A percentile compares a stretch with the other conserved stretches of the same genome.
Evolutionary conservation across 2,888 invertebrate genomes (phyloP).

Genomic region (Malachius bipustulatus): DNA sequence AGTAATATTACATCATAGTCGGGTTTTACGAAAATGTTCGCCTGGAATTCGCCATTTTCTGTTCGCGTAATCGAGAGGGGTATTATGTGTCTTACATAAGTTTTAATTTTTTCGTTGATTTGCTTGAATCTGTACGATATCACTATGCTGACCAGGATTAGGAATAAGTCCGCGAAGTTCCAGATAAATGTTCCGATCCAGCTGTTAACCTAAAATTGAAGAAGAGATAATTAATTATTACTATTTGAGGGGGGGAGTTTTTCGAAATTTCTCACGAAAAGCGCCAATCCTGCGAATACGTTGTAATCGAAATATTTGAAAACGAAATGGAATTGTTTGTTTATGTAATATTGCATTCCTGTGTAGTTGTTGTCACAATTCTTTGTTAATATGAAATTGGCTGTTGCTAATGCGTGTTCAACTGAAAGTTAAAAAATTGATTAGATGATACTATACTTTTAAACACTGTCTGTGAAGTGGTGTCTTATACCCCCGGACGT

Average conservation of each 20-base stretch:
- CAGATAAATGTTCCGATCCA: background rate
- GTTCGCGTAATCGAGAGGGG: too few relatives aligned
- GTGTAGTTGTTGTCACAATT: background rate
- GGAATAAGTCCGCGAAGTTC: conserved; percentile 1
- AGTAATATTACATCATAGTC: too few relatives aligned
- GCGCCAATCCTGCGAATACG: background rate
- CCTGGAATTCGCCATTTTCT: too few relatives aligned
- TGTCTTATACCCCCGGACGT: too few relatives aligned
- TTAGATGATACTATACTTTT: too few relatives aligned
- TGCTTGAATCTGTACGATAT: background rate
- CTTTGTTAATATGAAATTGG: background rate
- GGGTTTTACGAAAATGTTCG: too few relatives aligned
- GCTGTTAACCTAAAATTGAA: background rate
- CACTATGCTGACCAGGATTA: background rate
- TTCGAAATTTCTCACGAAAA: background rate
- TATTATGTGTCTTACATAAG: too few relatives aligned
- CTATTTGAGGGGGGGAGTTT: background rate
- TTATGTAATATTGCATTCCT: background rate
- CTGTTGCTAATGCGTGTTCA: background rate
- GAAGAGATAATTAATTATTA: background rate
- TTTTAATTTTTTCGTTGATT: too few relatives aligned
- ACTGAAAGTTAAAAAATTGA: background rate
- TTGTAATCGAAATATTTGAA: background rate
- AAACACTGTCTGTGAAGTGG: too few relatives aligned
- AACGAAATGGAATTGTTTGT: background rate